phyloP scores from a whole-genome alignment of 2,113 vertebrate species.

The Rallus limicola region DNA sequence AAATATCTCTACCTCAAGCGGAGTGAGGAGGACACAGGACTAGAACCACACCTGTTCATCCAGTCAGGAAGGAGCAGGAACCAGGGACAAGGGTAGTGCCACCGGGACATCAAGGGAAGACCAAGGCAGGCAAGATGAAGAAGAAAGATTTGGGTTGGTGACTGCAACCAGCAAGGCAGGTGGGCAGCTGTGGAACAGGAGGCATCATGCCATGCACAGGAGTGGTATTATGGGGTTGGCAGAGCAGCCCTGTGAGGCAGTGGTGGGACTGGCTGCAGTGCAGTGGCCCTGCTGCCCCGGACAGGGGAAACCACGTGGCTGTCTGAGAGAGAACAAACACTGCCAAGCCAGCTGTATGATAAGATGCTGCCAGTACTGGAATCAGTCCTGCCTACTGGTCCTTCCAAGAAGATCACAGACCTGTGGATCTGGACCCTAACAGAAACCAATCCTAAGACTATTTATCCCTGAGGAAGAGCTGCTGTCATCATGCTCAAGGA shows the following conservation, averaged over 20 bases:
- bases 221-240: not conserved
- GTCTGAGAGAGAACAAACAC: not conserved
- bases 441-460: not conserved
- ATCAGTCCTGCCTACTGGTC: not conserved
- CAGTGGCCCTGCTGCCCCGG: not conserved
- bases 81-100: not conserved
- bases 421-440: not conserved
- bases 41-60: not conserved
- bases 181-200: not conserved
- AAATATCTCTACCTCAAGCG: not conserved
- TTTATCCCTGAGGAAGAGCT: not conserved
- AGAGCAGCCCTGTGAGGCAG: not conserved
- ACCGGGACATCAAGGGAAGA: not conserved
- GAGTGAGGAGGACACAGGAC: not conserved
- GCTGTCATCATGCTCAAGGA: not conserved
- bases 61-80: not conserved
- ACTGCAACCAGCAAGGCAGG: not conserved
- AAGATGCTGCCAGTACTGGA: not conserved
- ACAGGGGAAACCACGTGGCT: not conserved
- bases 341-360: not conserved
- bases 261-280: not conserved
- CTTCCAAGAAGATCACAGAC: not conserved
- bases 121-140: not conserved
- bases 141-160: not conserved
- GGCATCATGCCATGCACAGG: fast-evolving